Percentiles rank a stretch among this genome's conserved stretches.
Conservation (phyloP, 2,113 vertebrate species). For the Beaufortia kweichowensis region DNA sequence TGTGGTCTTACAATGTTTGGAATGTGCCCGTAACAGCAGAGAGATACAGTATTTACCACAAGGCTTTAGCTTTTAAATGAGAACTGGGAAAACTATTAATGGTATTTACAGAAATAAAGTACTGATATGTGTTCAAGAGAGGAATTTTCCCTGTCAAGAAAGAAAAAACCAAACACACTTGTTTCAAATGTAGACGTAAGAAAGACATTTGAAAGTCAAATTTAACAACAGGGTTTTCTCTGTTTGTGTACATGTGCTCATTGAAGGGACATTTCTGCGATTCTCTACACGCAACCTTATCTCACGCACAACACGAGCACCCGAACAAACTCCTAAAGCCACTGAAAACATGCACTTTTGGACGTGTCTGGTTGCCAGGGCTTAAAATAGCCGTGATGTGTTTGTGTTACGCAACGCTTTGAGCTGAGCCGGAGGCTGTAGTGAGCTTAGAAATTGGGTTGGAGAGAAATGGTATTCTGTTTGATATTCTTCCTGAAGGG, state of each 20-base stretch:
- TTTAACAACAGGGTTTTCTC: neutral
- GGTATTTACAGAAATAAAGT: neutral
- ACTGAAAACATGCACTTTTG: conserved; percentile 26
- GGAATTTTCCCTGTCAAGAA: neutral
- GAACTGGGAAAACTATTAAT: neutral
- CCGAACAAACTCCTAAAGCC: neutral
- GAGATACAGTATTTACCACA: neutral
- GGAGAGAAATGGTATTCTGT: conserved; percentile 31
- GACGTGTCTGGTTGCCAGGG: neutral
- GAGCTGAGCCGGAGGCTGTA: conserved; percentile 20
- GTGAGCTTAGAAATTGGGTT: neutral
- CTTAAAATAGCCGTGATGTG: conserved; percentile 54
- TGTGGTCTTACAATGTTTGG: neutral
- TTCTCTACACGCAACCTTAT: neutral
- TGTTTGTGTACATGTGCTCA: neutral
- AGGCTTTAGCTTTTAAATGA: conserved; percentile 1
- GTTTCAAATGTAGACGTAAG: neutral
- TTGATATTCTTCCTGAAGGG: conserved; percentile 9
- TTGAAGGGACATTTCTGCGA: neutral
- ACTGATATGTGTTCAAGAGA: neutral
- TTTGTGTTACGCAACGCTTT: conserved; percentile 40
- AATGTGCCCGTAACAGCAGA: neutral
- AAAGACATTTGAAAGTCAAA: conserved; percentile 17
- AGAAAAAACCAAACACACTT: neutral
- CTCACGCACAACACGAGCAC: conserved; percentile 6